Base-by-base conservation (phyloP, 2,888 invertebrate genomes). In the Cloeon dipterum region DNA sequence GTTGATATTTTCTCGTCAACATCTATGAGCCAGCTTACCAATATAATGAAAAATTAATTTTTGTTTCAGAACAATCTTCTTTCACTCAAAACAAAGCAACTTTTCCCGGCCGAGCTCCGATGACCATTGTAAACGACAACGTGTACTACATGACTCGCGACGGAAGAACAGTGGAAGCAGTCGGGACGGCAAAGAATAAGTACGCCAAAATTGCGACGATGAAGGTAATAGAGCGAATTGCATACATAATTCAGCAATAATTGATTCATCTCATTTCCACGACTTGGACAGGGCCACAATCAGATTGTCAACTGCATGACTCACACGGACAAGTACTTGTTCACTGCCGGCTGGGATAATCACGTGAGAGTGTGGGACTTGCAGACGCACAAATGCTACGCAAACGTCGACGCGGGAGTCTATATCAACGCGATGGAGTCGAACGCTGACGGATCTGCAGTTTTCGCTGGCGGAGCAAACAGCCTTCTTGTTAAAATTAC, bases 221-320 rank as follows among this genome's bases (percentile, higher is more conserved):
- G 29, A 29, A 29, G 29, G 29, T 29, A n/a, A n/a, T n/a, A n/a
- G n/a, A n/a, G n/a, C n/a, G n/a, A n/a, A n/a, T n/a, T n/a, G n/a
- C n/a, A n/a, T n/a, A n/a, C n/a, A n/a, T n/a, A n/a, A n/a, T n/a
- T n/a, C n/a, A n/a, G n/a, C n/a, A n/a, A n/a, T n/a, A n/a, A n/a
- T n/a, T n/a, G n/a, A n/a, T n/a, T n/a, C n/a, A n/a, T n/a, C n/a
- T n/a, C n/a, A n/a, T n/a, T n/a, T n/a, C n/a, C n/a, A n/a, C n/a
- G n/a, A n/a, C n/a, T n/a, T n/a, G n/a, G n/a, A n/a, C 16, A 29
- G 29, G 29, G 29, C 29, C 29, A 29, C 29, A 29, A 29, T n/a
- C 7, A 14, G n/a, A 29, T 29, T 5, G 14, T 29, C 7, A 29
- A 29, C 29, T n/a, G 13, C 8, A 29, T 29, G 29, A 14, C 29